Evolutionary conservation across 1,140 invertebrate species (phyloP), one percentile per base, ranked within the genome.

Genomic region (Anoplophora glabripennis): DNA sequence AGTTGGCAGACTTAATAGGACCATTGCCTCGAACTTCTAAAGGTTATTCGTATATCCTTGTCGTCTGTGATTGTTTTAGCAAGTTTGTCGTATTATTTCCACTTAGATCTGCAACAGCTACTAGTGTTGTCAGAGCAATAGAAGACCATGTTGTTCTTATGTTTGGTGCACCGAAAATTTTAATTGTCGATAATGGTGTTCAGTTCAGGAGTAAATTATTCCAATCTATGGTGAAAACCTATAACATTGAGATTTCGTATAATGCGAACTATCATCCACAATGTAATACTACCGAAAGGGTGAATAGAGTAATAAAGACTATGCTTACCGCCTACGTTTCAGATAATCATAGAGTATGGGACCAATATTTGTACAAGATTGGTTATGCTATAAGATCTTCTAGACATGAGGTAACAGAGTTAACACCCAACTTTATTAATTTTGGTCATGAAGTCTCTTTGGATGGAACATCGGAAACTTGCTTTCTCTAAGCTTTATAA

Each of bases 271-370:
- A 62, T 45, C 53, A 64, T 57, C 47, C 58, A 10, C 53, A 61
- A 21, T 38, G 51, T 0, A 65, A 65, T 40, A 59, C 60, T 0
- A 42, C 41, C 2, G 63, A 65, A 17, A 21, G 59, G n/a, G 41
- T 62, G 0, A 71, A 75, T 53, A 42, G 66, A 18, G 66, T 69
- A 5, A 14, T 75, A 4, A 70, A 69, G 15, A 66, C 63, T 7
- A 66, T 69, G 57, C 44, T 28, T 3, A 3, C 21, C 2, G 21
- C 21, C 21, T 28, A 28, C 21, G 21, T 28, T 3, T 3, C 2
- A 28, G 21, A 28, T 5, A 28, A 5, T 3, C 21, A 28, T 5
- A 2, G 5, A 28, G 3, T 3, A 5, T 28, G 21, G 21, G 3
- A 28, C 3, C 2, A 28, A 28, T 28, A 28, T 28, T 5, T 28